Evolutionary conservation across 2,888 invertebrate species (phyloP).

Genomic region (Parapristionchus giblindavisi): DNA sequence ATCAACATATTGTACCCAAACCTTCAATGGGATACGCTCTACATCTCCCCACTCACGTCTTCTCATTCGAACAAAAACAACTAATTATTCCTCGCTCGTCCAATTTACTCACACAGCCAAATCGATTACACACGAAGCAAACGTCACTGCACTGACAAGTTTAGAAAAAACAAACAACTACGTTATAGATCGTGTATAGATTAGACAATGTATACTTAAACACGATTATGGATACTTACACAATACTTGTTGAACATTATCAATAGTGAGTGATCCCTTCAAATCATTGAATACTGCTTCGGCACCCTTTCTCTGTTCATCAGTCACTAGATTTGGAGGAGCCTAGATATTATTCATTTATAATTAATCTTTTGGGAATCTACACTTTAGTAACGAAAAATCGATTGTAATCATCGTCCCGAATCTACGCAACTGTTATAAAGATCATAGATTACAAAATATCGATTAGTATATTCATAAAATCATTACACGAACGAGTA

Average conservation of each 20-base stretch:
- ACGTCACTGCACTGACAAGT: too few relatives aligned
- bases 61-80: too few relatives aligned
- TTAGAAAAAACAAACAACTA: too few relatives aligned
- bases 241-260: slow-evolving; percentile 49
- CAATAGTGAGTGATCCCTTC: slow-evolving; percentile 48
- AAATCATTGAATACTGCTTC: slow-evolving; percentile 55
- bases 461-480: neutral
- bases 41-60: too few relatives aligned
- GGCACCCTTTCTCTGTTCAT: slow-evolving; percentile 55
- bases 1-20: too few relatives aligned
- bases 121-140: too few relatives aligned
- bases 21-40: too few relatives aligned
- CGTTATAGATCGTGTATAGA: neutral
- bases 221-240: slow-evolving; percentile 40
- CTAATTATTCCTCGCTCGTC: too few relatives aligned
- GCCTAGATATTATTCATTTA: slow-evolving; percentile 50
- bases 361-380: too few relatives aligned
- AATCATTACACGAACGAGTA: too few relatives aligned
- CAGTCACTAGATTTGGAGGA: slow-evolving; percentile 51
- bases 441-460: neutral
- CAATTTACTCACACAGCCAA: too few relatives aligned
- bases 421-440: neutral
- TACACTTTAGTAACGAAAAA: too few relatives aligned
- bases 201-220: neutral
- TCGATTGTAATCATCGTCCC: neutral